These are phyloP conservation scores for Panzeria rudis DNA, from an alignment of 2,888 invertebrate genomes.

Conservation along the genomic window DNA sequence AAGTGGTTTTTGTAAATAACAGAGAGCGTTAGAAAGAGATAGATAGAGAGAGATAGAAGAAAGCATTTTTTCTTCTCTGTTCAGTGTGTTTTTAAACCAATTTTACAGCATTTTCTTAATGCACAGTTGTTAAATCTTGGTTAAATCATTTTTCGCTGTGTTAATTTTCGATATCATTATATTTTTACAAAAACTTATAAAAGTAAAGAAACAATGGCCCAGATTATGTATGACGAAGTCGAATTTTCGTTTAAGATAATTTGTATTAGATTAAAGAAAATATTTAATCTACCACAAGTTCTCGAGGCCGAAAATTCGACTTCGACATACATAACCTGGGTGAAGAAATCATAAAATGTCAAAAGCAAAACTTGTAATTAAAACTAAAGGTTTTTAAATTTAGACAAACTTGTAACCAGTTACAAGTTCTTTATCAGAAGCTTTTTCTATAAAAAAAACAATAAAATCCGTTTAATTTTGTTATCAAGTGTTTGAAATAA, in stretches of 20 bases:
- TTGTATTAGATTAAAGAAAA: too few relatives aligned
- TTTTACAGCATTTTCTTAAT: slow-evolving; percentile 69
- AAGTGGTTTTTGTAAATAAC: slow-evolving; percentile 52
- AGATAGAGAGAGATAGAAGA: slow-evolving; percentile 24
- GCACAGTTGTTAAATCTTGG: slow-evolving; percentile 70
- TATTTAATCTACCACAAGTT: too few relatives aligned
- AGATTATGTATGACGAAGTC: too few relatives aligned
- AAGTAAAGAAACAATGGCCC: slow-evolving; percentile 21
- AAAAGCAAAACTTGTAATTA: slow-evolving; percentile 35
- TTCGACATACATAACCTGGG: too few relatives aligned
- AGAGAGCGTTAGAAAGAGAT: slow-evolving; percentile 25
- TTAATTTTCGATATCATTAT: slow-evolving; percentile 78
- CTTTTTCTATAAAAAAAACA: slow-evolving; percentile 27
- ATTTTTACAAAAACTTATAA: slow-evolving; percentile 56
- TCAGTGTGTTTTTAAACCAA: slow-evolving; percentile 56
- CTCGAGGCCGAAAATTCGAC: too few relatives aligned
- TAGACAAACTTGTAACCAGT: slow-evolving; percentile 58
- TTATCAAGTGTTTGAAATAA: slow-evolving; percentile 25
- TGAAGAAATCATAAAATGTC: not conserved
- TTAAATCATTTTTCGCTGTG: slow-evolving; percentile 79
- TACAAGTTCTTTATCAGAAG: not conserved
- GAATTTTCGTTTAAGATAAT: too few relatives aligned
- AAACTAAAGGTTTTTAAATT: slow-evolving; percentile 41
- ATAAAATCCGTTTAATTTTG: slow-evolving; percentile 47
- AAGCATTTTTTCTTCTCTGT: slow-evolving; percentile 20